Base-by-base conservation (phyloP, 1,140 invertebrate genomes). In the Cydia fagiglandana region DNA sequence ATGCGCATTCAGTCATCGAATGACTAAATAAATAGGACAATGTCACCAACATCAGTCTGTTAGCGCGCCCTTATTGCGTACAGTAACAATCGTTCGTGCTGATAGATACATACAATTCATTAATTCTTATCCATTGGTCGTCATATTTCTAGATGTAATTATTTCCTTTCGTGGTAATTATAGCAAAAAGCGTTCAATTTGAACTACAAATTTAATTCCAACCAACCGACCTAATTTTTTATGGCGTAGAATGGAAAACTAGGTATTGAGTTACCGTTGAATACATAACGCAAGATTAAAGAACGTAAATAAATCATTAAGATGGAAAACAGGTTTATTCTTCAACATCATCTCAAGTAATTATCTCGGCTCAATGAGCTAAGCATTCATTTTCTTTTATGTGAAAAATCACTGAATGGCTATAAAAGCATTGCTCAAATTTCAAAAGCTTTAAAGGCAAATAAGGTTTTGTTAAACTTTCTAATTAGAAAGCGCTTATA, bases 1-100 rank as follows among this genome's bases (percentile, higher is more conserved):
- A 70, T 70, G 17, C 66, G 66, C 66, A 20, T 70, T 38, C 66
- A 70, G 34, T 70, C 66, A 41, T 70, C 34, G 34, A 70, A 70
- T 41, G 66, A 70, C 66, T 34, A 70, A 70, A 70, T 34, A 70
- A 70, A 70, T 70, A 70, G 66, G 66, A 70, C 66, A 70, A 70
- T 70, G 66, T 70, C 66, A 70, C 34, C 7, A 20, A 70, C 64
- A 68, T 70, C 45, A 70, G 34, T 17, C 66, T 70, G 66, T 70
- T 41, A 70, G n/a, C 66, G 30, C 64, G 15, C 30, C 30, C 34
- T 17, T 70, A 70, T 10, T 61, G 9, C 6, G 17, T 53, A 17
- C 50, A 12, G 50, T 53, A n/a, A n/a, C n/a, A 53, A n/a, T 6
- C 50, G 50, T 4, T 53, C n/a, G 15, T 53, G n/a, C n/a, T n/a